Percentiles rank a stretch among this genome's conserved stretches.
phyloP scores from a whole-genome alignment of 2,797 vertebrate genomes.

The Channallabes apus region DNA sequence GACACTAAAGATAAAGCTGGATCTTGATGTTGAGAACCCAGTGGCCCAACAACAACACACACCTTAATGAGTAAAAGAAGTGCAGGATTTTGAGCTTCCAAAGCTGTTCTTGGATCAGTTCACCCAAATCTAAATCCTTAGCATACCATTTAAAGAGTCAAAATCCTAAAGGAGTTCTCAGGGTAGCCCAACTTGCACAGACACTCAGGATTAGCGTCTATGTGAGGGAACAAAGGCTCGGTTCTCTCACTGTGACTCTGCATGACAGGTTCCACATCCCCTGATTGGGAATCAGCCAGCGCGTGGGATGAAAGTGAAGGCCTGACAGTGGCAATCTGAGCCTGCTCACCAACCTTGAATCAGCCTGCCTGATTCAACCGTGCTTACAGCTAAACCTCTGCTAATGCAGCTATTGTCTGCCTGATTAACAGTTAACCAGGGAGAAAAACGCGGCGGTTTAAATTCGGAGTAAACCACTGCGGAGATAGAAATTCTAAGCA shows the following conservation, averaged over 20 bases:
- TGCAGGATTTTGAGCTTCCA: not conserved
- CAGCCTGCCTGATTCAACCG: slow-evolving; percentile 43
- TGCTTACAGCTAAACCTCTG: slow-evolving; percentile 42
- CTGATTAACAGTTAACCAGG: slow-evolving; percentile 26
- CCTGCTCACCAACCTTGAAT: slow-evolving; percentile 43
- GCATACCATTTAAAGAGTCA: not conserved
- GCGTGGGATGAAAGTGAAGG: slow-evolving; percentile 49
- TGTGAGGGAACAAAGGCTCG: slow-evolving; percentile 47
- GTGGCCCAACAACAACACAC: slow-evolving; percentile 9
- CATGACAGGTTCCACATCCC: slow-evolving; percentile 46
- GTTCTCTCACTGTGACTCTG: slow-evolving; percentile 48
- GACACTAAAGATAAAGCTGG: slow-evolving; percentile 42
- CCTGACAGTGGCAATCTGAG: slow-evolving; percentile 51
- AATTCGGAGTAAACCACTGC: slow-evolving; percentile 32
- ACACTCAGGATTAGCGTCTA: slow-evolving; percentile 43
- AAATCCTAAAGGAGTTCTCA: slow-evolving; percentile 44
- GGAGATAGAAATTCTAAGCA: not conserved
- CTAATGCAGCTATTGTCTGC: slow-evolving; percentile 41
- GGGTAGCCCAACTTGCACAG: slow-evolving; percentile 26
- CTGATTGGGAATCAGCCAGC: slow-evolving; percentile 51
- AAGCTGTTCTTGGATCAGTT: slow-evolving; percentile 30
- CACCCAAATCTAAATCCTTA: slow-evolving; percentile 18
- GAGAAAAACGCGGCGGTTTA: slow-evolving; percentile 16
- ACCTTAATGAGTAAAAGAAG: not conserved
- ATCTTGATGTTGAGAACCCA: slow-evolving; percentile 19